phyloP scores from a whole-genome alignment of 2,888 invertebrate species.

The Alloplasta piceator region DNA sequence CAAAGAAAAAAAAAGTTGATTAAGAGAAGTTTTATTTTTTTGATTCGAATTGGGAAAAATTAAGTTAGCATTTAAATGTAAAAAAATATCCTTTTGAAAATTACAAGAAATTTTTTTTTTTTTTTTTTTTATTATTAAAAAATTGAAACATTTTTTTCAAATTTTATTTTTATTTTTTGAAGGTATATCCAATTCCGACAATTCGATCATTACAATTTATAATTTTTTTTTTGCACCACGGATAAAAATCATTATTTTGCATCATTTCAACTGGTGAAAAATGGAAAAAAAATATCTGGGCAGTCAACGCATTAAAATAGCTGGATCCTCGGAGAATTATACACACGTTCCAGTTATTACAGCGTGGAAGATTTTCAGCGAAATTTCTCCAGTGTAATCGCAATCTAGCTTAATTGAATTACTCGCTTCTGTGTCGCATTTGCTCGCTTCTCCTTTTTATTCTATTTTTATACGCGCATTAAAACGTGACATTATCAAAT shows the following conservation, averaged over 20 bases:
- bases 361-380: conserved; percentile 19
- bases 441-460: background rate
- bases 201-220: too few species aligned
- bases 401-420: conserved; percentile 46
- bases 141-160: too few species aligned
- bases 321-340: background rate
- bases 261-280: background rate
- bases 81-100: too few species aligned
- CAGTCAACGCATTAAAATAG: background rate
- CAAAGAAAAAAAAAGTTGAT: background rate
- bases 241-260: background rate
- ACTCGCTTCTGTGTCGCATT: background rate
- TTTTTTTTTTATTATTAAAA: too few species aligned
- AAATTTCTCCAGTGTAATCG: background rate
- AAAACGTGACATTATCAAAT: conserved; percentile 49
- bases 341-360: background rate
- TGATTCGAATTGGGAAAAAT: too few species aligned
- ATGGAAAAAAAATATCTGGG: background rate
- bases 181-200: too few species aligned
- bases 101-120: too few species aligned
- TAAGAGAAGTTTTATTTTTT: too few species aligned
- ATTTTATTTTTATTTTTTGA: too few species aligned
- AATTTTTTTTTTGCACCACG: background rate
- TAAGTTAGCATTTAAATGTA: too few species aligned
- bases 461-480: conserved; percentile 2